These are phyloP conservation scores for Hemiscyllium ocellatum DNA, from an alignment of 2,113 vertebrate species.

Conservation along the genomic window DNA sequence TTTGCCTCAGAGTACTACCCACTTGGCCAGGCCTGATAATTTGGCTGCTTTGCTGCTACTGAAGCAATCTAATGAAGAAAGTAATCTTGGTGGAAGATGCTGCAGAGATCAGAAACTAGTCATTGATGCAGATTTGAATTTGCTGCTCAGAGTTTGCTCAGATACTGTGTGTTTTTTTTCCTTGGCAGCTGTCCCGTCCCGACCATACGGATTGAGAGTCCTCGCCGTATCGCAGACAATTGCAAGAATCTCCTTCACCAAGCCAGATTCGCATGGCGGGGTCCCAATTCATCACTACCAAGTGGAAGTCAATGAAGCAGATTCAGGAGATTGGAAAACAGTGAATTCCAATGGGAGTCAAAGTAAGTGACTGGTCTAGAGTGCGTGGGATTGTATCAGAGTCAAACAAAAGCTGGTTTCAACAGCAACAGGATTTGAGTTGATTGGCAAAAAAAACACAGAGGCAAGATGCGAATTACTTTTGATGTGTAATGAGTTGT, in stretches of 20 bases:
- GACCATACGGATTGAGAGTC: constrained; percentile 78
- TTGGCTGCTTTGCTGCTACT: neutral
- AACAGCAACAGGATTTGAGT: neutral
- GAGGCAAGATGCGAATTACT: neutral
- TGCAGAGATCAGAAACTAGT: neutral
- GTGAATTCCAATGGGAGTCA: constrained; percentile 86
- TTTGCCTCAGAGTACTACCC: neutral
- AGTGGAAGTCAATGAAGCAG: constrained; percentile 82
- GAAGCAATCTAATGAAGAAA: neutral
- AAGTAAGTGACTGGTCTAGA: constrained; percentile 69
- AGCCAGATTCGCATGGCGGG: constrained; percentile 91
- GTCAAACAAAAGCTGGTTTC: neutral
- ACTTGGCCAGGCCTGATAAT: neutral
- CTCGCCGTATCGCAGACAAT: constrained; percentile 81
- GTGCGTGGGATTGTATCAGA: neutral
- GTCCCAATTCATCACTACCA: constrained; percentile 94
- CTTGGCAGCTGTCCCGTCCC: constrained; percentile 83
- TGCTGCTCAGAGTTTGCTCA: neutral
- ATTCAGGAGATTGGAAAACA: constrained; percentile 83
- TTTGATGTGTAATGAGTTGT: neutral
- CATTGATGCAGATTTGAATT: neutral
- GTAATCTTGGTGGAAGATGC: neutral
- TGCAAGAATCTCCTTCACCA: constrained; percentile 83
- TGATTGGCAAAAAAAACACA: too few species aligned
- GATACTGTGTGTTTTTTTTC: neutral